A percentile compares a stretch with the other conserved stretches of the same genome.
phyloP scores from a whole-genome alignment of 2,113 vertebrate genomes.

The Columba janthina region DNA sequence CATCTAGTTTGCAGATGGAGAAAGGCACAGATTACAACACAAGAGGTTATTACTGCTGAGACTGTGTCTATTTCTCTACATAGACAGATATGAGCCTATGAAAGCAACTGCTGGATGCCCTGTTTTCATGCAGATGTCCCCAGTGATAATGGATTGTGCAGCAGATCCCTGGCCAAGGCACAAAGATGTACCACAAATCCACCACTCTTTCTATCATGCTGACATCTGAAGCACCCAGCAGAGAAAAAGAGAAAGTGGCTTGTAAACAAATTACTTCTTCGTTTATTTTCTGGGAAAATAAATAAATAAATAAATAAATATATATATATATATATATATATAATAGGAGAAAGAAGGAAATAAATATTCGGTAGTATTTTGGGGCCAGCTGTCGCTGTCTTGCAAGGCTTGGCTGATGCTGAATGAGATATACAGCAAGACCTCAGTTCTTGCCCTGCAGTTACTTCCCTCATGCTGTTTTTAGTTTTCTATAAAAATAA shows the following conservation, averaged over 20 bases:
- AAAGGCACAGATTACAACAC: not conserved
- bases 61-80: not conserved
- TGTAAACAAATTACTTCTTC: slow-evolving; percentile 41
- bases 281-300: not conserved
- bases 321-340: too few relatives aligned
- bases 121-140: not conserved
- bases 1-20: not conserved
- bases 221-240: slow-evolving; percentile 17
- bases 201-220: not conserved
- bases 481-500: not conserved
- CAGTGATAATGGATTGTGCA: rapidly evolving
- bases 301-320: not conserved
- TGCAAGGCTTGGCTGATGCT: not conserved
- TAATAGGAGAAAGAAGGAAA: not conserved
- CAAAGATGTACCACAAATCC: not conserved
- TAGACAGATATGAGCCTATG: not conserved
- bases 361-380: not conserved
- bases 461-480: not conserved
- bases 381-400: rapidly evolving
- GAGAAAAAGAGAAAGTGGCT: not conserved
- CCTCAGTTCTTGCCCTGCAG: not conserved
- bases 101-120: not conserved
- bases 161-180: not conserved
- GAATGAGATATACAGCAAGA: not conserved
- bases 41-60: not conserved